Conservation (phyloP, 2,888 invertebrate species). For the Callimorpha dominula region DNA sequence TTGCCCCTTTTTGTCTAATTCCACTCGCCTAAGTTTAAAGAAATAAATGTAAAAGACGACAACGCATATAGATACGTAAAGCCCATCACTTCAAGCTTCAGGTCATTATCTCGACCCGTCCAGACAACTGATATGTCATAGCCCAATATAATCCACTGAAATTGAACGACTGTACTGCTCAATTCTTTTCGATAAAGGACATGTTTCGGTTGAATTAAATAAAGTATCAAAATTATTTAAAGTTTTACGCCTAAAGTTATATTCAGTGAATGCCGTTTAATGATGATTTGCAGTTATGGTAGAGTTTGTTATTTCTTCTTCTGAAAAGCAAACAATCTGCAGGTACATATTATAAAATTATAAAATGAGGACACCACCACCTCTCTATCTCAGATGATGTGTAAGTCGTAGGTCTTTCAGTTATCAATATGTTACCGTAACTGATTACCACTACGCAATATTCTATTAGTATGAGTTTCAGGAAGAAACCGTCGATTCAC, state of each 20-base stretch:
- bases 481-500: too few relatives aligned
- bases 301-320: neutral
- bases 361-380: too few relatives aligned
- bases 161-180: neutral
- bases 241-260: neutral
- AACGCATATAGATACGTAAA: neutral
- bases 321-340: neutral
- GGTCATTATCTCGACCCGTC: constrained; percentile 15
- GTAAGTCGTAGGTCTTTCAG: too few relatives aligned
- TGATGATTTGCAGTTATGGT: neutral
- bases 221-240: neutral
- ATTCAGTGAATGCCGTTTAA: neutral
- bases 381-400: too few relatives aligned
- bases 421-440: too few relatives aligned
- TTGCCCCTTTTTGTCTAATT: too few relatives aligned
- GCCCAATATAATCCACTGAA: constrained; percentile 15
- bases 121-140: constrained; percentile 19
- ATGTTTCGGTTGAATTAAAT: neutral
- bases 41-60: neutral
- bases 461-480: too few relatives aligned
- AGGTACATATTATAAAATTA: too few relatives aligned
- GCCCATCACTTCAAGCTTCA: constrained; percentile 5
- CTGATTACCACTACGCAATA: too few relatives aligned
- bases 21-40: too few relatives aligned
- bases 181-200: constrained; percentile 1